phyloP scores from a whole-genome alignment of 2,888 invertebrate species.

The Dolichopus griseipennis region DNA sequence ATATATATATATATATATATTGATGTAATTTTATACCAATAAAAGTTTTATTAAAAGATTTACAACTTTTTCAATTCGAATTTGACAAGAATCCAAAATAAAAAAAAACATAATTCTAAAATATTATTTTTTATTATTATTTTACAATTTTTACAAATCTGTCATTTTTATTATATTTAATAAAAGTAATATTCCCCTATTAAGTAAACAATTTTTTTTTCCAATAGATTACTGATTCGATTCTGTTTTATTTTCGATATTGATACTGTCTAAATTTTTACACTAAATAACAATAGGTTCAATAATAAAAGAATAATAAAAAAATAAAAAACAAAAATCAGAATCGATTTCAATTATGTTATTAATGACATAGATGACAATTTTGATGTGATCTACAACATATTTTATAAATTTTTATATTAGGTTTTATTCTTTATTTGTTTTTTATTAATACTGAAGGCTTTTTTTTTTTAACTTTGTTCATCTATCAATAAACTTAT shows the following conservation, averaged over 20 bases:
- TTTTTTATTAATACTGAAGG: background rate
- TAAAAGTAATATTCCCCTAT: too few relatives aligned
- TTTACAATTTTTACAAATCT: too few relatives aligned
- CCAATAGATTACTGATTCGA: too few relatives aligned
- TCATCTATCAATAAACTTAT: too few relatives aligned
- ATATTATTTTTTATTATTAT: too few relatives aligned
- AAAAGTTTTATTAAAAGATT: background rate
- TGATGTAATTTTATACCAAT: background rate
- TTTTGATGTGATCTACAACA: background rate
- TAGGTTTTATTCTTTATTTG: background rate
- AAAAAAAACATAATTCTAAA: too few relatives aligned
- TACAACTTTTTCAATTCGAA: background rate
- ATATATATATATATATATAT: background rate
- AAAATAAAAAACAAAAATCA: background rate
- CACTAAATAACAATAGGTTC: background rate
- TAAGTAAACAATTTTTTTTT: too few relatives aligned
- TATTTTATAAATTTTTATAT: background rate
- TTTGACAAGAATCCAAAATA: background rate
- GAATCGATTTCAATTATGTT: constrained; percentile 6
- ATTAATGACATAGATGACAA: constrained; percentile 6
- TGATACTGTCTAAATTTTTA: background rate
- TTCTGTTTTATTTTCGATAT: background rate
- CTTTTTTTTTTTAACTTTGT: background rate
- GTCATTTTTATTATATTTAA: too few relatives aligned
- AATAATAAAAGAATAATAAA: background rate